Evolutionary conservation across 2,888 invertebrate genomes (phyloP).

Genomic region (Acrobasis repandana): DNA sequence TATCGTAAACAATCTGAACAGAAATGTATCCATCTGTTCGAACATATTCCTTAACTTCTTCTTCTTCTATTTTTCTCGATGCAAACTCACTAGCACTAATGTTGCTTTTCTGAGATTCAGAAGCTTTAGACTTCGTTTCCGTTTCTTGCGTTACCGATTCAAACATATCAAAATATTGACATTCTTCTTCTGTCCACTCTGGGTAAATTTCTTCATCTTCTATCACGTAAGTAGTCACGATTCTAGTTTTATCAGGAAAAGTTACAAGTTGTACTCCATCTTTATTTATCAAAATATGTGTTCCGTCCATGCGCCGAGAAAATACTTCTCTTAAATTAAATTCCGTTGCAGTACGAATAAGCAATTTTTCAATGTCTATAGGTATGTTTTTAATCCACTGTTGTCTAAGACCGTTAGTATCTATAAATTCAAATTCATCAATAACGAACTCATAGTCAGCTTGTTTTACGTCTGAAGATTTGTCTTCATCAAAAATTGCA

Average conservation of each 20-base stretch:
- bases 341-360: slow-evolving; percentile 70
- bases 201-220: slow-evolving; percentile 68
- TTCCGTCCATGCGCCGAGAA: slow-evolving; percentile 72
- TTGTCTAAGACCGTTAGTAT: slow-evolving; percentile 58
- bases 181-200: slow-evolving; percentile 69
- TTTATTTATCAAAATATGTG: slow-evolving; percentile 63
- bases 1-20: slow-evolving; percentile 55
- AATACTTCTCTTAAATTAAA: slow-evolving; percentile 68
- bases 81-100: slow-evolving; percentile 32
- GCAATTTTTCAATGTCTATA: slow-evolving; percentile 54
- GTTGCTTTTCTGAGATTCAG: slow-evolving; percentile 51
- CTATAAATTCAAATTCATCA: slow-evolving; percentile 64
- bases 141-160: slow-evolving; percentile 44
- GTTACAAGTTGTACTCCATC: slow-evolving; percentile 65
- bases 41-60: slow-evolving; percentile 38
- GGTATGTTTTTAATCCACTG: slow-evolving; percentile 52
- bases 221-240: slow-evolving; percentile 55
- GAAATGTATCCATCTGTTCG: slow-evolving; percentile 64
- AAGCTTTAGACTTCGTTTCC: slow-evolving; percentile 44
- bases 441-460: slow-evolving; percentile 54
- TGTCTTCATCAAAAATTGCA: slow-evolving; percentile 37
- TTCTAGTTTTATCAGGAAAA: slow-evolving; percentile 68
- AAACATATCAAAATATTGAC: slow-evolving; percentile 51
- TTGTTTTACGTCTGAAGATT: slow-evolving; percentile 33
- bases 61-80: slow-evolving; percentile 46